A percentile compares a stretch with the other conserved stretches of the same genome.
Evolutionary conservation across 2,113 vertebrate species (phyloP).

Genomic region (Ceyx margarethae): DNA sequence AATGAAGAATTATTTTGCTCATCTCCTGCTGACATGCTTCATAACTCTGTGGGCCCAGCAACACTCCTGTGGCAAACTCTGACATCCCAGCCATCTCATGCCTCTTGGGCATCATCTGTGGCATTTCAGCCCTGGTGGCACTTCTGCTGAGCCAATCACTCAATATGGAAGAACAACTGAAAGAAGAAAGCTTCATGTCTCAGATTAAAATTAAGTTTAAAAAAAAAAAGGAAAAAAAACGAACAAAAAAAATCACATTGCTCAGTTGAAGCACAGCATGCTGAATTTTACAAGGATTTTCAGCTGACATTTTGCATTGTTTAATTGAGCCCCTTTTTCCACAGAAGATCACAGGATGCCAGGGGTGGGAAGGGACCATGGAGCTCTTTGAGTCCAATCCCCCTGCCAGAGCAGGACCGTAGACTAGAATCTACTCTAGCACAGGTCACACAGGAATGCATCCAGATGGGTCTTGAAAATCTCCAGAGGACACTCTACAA

Average conservation of each 20-base stretch:
- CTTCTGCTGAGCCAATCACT: not conserved
- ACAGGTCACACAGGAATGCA: too few relatives aligned
- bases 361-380: too few relatives aligned
- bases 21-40: not conserved
- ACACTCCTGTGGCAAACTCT: not conserved
- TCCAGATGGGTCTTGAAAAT: too few relatives aligned
- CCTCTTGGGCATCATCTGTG: not conserved
- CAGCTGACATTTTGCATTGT: not conserved
- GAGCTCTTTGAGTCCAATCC: too few relatives aligned
- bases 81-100: not conserved
- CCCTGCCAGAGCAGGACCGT: too few relatives aligned
- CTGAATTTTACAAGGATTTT: not conserved
- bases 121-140: not conserved
- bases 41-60: not conserved
- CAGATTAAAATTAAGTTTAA: not conserved
- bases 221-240: too few relatives aligned
- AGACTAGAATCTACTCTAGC: too few relatives aligned
- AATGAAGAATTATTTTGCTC: not conserved
- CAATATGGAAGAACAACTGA: not conserved
- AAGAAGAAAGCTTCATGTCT: not conserved
- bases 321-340: not conserved
- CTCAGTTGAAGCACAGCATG: not conserved
- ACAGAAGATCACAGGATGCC: too few relatives aligned
- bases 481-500: too few relatives aligned
- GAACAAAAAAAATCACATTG: not conserved